Conservation (phyloP, 2,888 invertebrate genomes). For the Parapristionchus giblindavisi region DNA sequence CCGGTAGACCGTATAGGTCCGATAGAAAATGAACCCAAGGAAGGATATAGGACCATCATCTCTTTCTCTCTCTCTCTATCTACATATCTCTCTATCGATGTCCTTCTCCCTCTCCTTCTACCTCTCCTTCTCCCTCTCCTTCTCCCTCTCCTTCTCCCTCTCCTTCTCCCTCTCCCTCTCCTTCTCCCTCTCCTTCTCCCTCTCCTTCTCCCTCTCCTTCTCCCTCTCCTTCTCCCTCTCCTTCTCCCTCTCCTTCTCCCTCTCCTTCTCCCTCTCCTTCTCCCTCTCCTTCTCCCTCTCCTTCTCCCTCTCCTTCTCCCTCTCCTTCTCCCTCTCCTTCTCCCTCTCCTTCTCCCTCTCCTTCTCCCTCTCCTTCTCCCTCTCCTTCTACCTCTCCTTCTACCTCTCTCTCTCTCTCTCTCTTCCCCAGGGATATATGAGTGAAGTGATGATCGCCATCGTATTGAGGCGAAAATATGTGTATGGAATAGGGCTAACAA, state of each 20-base stretch:
- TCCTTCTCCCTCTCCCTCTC: not conserved
- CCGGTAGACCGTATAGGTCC: too few relatives aligned
- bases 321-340: slow-evolving; percentile 15
- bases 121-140: not conserved
- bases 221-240: not conserved
- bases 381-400: too few relatives aligned
- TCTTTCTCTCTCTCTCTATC: too few relatives aligned
- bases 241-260: slow-evolving; percentile 1
- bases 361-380: too few relatives aligned
- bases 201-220: too few relatives aligned
- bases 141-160: not conserved
- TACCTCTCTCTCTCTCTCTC: too few relatives aligned
- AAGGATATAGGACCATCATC: too few relatives aligned
- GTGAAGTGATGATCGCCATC: not conserved
- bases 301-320: not conserved
- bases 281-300: not conserved
- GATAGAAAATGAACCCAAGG: too few relatives aligned
- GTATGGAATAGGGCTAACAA: not conserved
- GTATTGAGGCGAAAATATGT: slow-evolving; percentile 6
- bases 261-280: too few relatives aligned
- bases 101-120: slow-evolving; percentile 12
- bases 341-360: not conserved
- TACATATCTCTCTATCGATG: too few relatives aligned
- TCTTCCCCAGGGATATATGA: too few relatives aligned
- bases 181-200: not conserved